These are phyloP conservation scores for Epistrophe eligans DNA, from an alignment of 2,888 invertebrate genomes.

Conservation along the genomic window DNA sequence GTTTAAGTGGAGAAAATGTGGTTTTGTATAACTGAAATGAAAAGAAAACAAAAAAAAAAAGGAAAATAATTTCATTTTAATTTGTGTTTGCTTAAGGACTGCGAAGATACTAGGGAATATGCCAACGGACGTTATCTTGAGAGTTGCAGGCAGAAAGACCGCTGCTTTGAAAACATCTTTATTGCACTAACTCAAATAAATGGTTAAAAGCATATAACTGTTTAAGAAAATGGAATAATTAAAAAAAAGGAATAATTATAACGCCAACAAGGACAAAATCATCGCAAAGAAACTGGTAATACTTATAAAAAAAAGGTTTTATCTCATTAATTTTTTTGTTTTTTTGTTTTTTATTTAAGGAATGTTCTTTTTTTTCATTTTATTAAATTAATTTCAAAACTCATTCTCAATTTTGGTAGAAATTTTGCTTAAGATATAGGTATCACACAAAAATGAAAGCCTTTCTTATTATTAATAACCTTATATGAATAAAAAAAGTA, in stretches of 20 bases:
- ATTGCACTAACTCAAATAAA: constrained; percentile 11
- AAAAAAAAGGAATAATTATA: neutral
- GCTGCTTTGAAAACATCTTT: constrained; percentile 2
- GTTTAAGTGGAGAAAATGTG: constrained; percentile 49
- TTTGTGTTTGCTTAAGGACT: constrained; percentile 43
- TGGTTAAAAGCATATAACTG: constrained; percentile 10
- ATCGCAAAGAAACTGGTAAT: neutral
- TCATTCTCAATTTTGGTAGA: too few species aligned
- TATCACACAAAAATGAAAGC: too few species aligned
- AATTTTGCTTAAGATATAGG: too few species aligned
- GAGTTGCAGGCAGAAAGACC: constrained; percentile 4
- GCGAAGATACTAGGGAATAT: constrained; percentile 24
- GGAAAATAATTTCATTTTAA: constrained; percentile 54
- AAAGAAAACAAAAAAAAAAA: constrained; percentile 7
- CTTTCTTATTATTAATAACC: too few species aligned
- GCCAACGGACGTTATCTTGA: constrained; percentile 21
- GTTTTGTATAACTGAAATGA: constrained; percentile 17
- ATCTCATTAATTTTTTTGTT: constrained; percentile 2
- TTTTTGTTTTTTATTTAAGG: neutral
- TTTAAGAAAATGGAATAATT: too few species aligned
- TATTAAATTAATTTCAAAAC: too few species aligned
- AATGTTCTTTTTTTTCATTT: too few species aligned
- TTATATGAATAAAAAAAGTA: too few species aligned
- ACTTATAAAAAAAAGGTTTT: neutral
- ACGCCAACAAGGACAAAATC: neutral